Evolutionary conservation across 2,888 invertebrate species (phyloP), one percentile per base, ranked within the genome.

Genomic region (Sinopyrophorus schimmeli): DNA sequence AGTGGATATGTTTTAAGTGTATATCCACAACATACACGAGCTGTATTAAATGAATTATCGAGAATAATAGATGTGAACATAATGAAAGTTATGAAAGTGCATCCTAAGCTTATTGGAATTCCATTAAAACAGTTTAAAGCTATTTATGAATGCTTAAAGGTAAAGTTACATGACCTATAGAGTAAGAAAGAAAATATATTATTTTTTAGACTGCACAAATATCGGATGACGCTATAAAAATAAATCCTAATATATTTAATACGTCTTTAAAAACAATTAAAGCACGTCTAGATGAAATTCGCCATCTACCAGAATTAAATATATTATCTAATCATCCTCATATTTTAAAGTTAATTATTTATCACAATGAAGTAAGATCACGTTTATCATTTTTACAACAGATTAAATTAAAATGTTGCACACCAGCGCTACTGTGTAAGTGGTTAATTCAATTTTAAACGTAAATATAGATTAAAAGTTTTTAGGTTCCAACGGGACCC

Each of bases 51-150:
- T 3, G 76, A 79, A 63, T 77, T 85, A 27, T 68, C 73, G 1
- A 70, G 69, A 0, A 66, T 84, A 20, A 79, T 77, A 37, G 82
- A 80, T 0, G 60, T 79, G 1, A 76, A 82, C 55, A 77, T 86
- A 31, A 71, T 72, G 43, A 74, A 77, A 7, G 77, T 77, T 18
- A 75, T 84, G 20, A 73, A 67, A 59, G 67, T 66, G 11, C 77
- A 80, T 59, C 88, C 87, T 6, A 82, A 81, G 54, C 77, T 88
- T 54, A 68, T 85, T 34, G 82, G 80, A 72, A 77, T 80, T 38
- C 74, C 79, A 34, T 77, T 79, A 47, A 76, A 77, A 48, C 70
- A 80, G 10, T 64, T 86, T 12, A 54, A 77, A 26, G 72, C 77
- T 65, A 81, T 81, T 14, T 74, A 80, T 46, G 67, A 77, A 28